Conservation (phyloP, 1,140 invertebrate genomes). For the Neelides sp. region DNA sequence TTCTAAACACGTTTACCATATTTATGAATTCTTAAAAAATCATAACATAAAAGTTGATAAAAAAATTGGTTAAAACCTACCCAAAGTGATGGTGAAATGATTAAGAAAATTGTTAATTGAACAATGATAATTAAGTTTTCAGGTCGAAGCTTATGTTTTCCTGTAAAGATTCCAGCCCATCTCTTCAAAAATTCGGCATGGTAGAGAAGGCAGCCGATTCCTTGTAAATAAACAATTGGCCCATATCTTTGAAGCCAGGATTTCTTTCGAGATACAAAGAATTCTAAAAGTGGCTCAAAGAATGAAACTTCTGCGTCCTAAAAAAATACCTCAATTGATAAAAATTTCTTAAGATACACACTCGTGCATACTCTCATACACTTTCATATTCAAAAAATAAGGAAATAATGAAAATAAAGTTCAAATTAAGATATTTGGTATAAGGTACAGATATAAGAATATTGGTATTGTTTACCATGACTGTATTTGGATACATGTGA, state of each 20-base stretch:
- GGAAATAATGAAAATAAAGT: neutral
- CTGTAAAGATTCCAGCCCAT: constrained; percentile 9
- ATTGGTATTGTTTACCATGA: constrained; percentile 40
- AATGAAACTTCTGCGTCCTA: constrained; percentile 56
- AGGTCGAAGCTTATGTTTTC: constrained; percentile 15
- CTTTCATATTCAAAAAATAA: neutral
- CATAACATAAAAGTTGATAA: constrained; percentile 3
- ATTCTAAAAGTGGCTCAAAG: constrained; percentile 58
- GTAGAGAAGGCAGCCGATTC: constrained; percentile 40
- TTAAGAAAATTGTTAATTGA: constrained; percentile 11
- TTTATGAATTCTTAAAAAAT: constrained; percentile 19
- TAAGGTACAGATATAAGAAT: no score
- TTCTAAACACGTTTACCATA: neutral
- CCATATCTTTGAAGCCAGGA: constrained; percentile 36
- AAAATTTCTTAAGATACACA: neutral
- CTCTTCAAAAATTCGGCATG: constrained; percentile 35
- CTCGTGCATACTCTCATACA: neutral
- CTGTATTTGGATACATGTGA: constrained; percentile 65
- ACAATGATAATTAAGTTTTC: constrained; percentile 19
- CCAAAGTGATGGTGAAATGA: neutral
- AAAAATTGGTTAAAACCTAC: neutral
- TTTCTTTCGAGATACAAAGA: constrained; percentile 44
- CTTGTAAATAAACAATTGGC: constrained; percentile 40
- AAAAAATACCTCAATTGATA: constrained; percentile 1
- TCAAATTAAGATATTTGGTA: no score